Evolutionary conservation across 2,888 invertebrate genomes (phyloP).

Genomic region (Endomychus coccineus): DNA sequence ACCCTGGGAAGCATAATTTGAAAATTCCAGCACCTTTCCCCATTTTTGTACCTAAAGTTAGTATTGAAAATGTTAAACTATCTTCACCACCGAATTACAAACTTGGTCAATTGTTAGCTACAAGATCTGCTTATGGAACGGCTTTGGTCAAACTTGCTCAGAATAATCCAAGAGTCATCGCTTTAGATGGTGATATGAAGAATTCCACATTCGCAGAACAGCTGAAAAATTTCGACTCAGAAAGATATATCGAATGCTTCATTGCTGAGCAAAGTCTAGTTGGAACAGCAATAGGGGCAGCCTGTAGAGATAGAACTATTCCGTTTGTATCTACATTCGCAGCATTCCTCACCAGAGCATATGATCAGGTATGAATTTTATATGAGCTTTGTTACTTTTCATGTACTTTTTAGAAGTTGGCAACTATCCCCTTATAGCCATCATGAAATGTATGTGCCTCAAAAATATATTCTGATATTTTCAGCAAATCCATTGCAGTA

Average conservation of each 20-base stretch:
- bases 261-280: conserved; percentile 98
- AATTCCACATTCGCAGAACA: conserved; percentile 96
- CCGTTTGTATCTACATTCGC: conserved; percentile 96
- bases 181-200: conserved; percentile 95
- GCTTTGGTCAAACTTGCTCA: conserved; percentile 81
- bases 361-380: conserved; percentile 69
- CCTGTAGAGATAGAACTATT: conserved; percentile 86
- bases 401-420: too few species aligned
- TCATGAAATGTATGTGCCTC: too few species aligned
- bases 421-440: too few species aligned
- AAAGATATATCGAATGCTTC: conserved; percentile 90
- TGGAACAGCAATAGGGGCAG: conserved; percentile 90
- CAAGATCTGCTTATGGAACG: conserved; percentile 87
- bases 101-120: conserved; percentile 70
- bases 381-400: too few species aligned
- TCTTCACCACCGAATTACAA: conserved; percentile 77
- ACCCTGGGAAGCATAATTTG: conserved; percentile 53
- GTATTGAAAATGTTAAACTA: conserved; percentile 62
- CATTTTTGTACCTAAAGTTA: conserved; percentile 60
- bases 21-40: conserved; percentile 46
- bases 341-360: conserved; percentile 92
- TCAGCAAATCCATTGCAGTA: too few species aligned
- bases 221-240: conserved; percentile 62
- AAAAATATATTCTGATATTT: too few species aligned
- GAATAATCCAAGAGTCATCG: conserved; percentile 73